These are phyloP conservation scores for Decapterus maruadsi DNA, from an alignment of 2,797 vertebrate species.

Conservation along the genomic window DNA sequence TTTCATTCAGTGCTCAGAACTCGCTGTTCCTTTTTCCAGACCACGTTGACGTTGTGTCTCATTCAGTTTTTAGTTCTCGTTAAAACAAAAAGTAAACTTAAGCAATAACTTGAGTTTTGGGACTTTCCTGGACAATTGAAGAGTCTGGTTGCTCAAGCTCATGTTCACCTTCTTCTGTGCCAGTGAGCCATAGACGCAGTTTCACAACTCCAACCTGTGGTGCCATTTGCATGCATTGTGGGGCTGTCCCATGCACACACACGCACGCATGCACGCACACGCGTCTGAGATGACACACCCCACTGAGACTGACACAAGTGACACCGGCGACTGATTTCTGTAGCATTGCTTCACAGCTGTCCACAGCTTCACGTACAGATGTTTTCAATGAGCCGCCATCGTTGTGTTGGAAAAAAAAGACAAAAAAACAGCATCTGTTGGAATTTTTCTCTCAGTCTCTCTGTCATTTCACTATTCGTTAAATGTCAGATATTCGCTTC, in stretches of 20 bases:
- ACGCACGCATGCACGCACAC: conserved; percentile 8
- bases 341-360: conserved; percentile 12
- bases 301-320: conserved; percentile 1
- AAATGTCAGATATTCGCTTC: conserved; percentile 87
- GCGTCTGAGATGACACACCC: conserved; percentile 17
- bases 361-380: conserved; percentile 9
- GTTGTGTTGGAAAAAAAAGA: conserved; percentile 57
- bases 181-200: conserved; percentile 40
- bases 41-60: neutral
- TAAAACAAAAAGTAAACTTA: conserved; percentile 22
- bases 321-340: conserved; percentile 5
- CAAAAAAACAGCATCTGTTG: conserved; percentile 48
- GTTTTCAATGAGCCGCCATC: conserved; percentile 37
- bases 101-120: conserved; percentile 6
- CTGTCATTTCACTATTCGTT: conserved; percentile 71
- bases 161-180: conserved; percentile 29
- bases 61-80: conserved; percentile 8
- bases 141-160: neutral
- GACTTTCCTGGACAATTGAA: conserved; percentile 61
- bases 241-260: conserved; percentile 59
- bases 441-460: conserved; percentile 59
- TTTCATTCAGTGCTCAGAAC: no score
- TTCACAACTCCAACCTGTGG: conserved; percentile 73
- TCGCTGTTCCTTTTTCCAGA: neutral
- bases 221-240: conserved; percentile 44